These are phyloP conservation scores for Oenanthe oenanthe DNA, from an alignment of 2,113 vertebrate genomes.

Conservation along the genomic window DNA sequence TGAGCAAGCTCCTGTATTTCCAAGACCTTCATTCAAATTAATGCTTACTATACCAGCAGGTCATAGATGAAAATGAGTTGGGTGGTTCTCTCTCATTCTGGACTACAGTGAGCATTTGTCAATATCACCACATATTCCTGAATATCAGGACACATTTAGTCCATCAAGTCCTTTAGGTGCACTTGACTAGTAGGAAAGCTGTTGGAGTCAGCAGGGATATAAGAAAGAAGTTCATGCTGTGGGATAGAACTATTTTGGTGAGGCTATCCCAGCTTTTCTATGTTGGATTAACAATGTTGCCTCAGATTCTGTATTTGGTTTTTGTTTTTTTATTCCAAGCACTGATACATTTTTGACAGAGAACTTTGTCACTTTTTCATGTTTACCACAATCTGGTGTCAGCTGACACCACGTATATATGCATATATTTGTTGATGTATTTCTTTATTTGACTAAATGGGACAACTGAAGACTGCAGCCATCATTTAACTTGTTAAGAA, in stretches of 20 bases:
- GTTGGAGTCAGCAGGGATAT: neutral
- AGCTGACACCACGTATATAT: neutral
- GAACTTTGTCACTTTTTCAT: neutral
- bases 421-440: neutral
- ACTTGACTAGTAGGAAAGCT: neutral
- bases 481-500: neutral
- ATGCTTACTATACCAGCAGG: neutral
- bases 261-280: neutral
- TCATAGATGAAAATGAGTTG: slow-evolving; percentile 21
- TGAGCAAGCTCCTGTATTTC: slow-evolving; percentile 45
- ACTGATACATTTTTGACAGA: neutral
- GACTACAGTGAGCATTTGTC: slow-evolving; percentile 6
- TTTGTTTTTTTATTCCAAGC: neutral
- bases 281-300: neutral
- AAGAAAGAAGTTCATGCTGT: neutral
- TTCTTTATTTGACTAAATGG: neutral
- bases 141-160: neutral
- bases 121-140: neutral
- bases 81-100: neutral
- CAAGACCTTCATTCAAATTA: slow-evolving; percentile 65
- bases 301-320: neutral
- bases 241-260: neutral
- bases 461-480: neutral
- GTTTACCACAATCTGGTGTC: neutral
- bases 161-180: neutral